Base-by-base conservation (phyloP, 2,113 vertebrate species). In the Nannobrachium achirus region DNA sequence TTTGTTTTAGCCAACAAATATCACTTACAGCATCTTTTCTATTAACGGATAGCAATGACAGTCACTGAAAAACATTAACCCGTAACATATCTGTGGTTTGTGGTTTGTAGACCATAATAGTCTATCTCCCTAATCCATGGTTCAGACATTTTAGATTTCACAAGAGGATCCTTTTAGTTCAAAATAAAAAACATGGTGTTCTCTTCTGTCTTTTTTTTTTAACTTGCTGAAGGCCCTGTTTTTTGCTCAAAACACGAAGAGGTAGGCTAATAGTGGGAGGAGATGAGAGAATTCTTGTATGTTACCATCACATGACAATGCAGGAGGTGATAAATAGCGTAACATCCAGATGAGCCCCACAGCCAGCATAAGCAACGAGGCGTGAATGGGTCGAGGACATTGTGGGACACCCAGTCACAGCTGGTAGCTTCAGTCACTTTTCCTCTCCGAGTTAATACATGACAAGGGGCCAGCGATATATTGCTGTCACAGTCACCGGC, bases 251-350 rank as follows among this genome's bases (percentile, higher is more conserved):
- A 58, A 63, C 16, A 16, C 18, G 42, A 8, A 49, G 33, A 46
- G 45, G 9, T 2, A 0, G 11, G 1, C 33, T 51, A 7, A 0
- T 20, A 18, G 42, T 60, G 15, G n/a, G n/a, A 25, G 6, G 15
- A 66, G 13, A 38, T 61, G 14, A 50, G 48, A 66, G 40, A 13
- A 69, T 67, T 58, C 19, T 20, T 38, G 45, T n/a, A 9, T 45
- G 68, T 82, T 75, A 64, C n/a, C 10, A 15, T 81, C 81, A 83
- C 79, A 80, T 86, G 82, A 76, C 42, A 0, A n/a, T 18, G n/a
- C 65, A 20, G 66, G 45, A 67, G 63, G 19, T 69, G 57, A 69
- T 56, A 59, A 66, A 71, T 56, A 64, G 13, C 62, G 57, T 44
- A 61, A 42, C 44, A 8, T 61, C 42, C 9, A 14, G n/a, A 19